These are phyloP conservation scores for Cyprichromis sp. DNA, from an alignment of 2,113 vertebrate species.

Conservation along the genomic window DNA sequence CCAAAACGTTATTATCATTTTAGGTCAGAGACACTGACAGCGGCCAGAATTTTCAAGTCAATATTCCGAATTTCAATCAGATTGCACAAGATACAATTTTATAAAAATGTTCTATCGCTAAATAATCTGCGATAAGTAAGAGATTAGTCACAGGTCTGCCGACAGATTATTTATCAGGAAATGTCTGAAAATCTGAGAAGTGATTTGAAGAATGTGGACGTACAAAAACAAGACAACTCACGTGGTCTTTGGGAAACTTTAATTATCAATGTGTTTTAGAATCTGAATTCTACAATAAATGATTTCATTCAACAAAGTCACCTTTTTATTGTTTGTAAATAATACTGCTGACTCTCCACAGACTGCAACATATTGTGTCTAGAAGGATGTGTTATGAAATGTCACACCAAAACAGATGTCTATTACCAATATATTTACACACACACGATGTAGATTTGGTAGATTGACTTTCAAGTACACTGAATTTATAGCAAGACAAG, in stretches of 20 bases:
- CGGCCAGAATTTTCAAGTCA: not conserved
- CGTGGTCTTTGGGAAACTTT: not conserved
- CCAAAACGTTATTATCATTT: not conserved
- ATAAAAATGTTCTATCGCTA: not conserved
- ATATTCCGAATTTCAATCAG: not conserved
- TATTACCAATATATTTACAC: not conserved
- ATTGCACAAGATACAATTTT: not conserved
- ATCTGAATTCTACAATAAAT: not conserved
- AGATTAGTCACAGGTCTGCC: not conserved
- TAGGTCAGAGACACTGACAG: not conserved
- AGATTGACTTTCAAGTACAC: not conserved
- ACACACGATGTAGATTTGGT: not conserved
- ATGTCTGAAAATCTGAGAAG: not conserved
- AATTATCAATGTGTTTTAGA: not conserved
- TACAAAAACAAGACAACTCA: not conserved
- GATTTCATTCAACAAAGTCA: not conserved
- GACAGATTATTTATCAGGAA: not conserved
- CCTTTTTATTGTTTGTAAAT: conserved; percentile 12
- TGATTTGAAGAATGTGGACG: not conserved
- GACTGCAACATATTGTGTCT: not conserved
- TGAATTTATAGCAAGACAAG: not conserved
- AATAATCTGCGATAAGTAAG: not conserved
- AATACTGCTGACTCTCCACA: not conserved
- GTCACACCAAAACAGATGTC: not conserved
- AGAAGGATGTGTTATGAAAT: not conserved